These are phyloP conservation scores for Heteronetta atricapilla DNA, from an alignment of 2,113 vertebrate genomes.

Conservation along the genomic window DNA sequence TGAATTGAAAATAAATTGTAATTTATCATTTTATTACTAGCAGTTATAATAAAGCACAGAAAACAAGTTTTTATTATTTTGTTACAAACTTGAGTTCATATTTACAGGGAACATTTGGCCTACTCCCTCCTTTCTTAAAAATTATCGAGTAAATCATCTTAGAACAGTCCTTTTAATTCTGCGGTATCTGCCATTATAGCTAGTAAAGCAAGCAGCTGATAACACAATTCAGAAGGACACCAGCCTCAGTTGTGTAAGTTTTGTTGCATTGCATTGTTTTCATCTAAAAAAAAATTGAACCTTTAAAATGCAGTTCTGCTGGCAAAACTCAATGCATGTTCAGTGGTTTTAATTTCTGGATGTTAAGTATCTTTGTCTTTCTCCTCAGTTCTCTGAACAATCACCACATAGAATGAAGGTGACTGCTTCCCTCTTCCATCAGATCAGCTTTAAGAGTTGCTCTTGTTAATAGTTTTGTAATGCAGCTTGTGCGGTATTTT, in stretches of 20 bases:
- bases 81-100: neutral
- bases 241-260: neutral
- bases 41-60: neutral
- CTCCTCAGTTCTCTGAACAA: neutral
- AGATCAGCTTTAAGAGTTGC: neutral
- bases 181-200: fast-evolving
- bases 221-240: neutral
- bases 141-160: neutral
- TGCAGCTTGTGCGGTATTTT: neutral
- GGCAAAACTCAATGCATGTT: neutral
- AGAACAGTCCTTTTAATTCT: neutral
- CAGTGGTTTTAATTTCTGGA: neutral
- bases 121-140: neutral
- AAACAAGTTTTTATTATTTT: neutral
- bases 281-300: neutral
- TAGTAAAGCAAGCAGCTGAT: neutral
- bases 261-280: neutral
- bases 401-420: neutral
- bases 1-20: neutral
- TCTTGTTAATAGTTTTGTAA: neutral
- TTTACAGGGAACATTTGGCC: neutral
- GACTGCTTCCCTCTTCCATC: neutral
- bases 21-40: neutral
- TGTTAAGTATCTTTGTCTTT: neutral
- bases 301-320: neutral